A percentile compares a stretch with the other conserved stretches of the same genome.
phyloP scores from a whole-genome alignment of 1,140 invertebrate species.

The Cephus cinctus region DNA sequence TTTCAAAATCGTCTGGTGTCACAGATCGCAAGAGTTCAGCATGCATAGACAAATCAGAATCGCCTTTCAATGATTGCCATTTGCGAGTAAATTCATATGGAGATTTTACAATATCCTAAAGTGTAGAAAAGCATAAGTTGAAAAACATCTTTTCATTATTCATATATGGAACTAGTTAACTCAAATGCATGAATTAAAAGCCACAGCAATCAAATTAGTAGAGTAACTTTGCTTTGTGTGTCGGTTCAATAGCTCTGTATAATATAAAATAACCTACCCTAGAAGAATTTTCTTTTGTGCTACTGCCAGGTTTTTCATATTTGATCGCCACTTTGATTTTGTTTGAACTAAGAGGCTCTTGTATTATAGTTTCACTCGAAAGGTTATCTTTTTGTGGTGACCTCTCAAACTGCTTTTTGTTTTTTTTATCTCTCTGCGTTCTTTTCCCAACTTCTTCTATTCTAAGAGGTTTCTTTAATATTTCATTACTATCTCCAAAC shows the following conservation, averaged over 20 bases:
- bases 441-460: background rate
- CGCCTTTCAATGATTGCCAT: constrained; percentile 30
- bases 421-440: constrained; percentile 1
- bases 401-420: background rate
- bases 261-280: too few relatives aligned
- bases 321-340: constrained; percentile 5
- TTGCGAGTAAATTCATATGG: constrained; percentile 31
- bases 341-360: background rate
- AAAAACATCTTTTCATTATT: too few relatives aligned
- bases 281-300: background rate
- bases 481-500: background rate
- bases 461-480: background rate
- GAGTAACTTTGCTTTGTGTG: too few relatives aligned
- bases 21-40: constrained; percentile 32
- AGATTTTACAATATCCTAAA: constrained; percentile 14
- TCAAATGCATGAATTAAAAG: too few relatives aligned
- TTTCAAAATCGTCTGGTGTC: constrained; percentile 22
- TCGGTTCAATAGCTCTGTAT: too few relatives aligned
- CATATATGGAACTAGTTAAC: too few relatives aligned
- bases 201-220: too few relatives aligned
- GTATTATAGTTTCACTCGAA: background rate
- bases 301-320: constrained; percentile 1
- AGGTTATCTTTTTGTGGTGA: background rate
- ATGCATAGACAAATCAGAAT: constrained; percentile 21
- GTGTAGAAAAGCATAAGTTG: too few relatives aligned